A percentile compares a stretch with the other conserved stretches of the same genome.
Conservation (phyloP, 2,888 invertebrate species). For the Dryobota labecula region DNA sequence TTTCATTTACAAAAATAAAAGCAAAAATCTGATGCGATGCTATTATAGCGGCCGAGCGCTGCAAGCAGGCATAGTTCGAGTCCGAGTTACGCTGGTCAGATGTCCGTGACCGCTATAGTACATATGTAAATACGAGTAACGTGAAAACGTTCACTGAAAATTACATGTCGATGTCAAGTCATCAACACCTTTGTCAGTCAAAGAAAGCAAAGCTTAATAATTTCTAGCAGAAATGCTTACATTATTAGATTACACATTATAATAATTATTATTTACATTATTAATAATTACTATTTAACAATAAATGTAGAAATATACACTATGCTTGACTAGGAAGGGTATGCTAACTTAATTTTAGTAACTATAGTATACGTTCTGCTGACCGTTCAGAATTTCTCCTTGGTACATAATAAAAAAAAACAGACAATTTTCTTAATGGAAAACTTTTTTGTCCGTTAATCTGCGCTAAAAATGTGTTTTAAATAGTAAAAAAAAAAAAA, state of each 20-base stretch:
- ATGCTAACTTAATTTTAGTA: constrained; percentile 51
- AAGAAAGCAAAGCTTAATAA: neutral
- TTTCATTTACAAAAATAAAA: no score
- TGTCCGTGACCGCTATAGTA: no score
- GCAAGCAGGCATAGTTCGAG: no score
- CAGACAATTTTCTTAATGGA: neutral
- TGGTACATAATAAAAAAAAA: constrained; percentile 21
- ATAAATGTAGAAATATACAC: constrained; percentile 64
- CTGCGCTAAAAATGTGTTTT: neutral
- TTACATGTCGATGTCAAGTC: neutral
- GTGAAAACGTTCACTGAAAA: no score
- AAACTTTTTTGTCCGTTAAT: neutral
- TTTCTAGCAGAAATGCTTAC: neutral
- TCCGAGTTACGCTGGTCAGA: no score
- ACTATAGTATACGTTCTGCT: constrained; percentile 57
- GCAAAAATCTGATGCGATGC: no score
- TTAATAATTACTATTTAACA: constrained; percentile 59
- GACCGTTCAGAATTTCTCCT: constrained; percentile 5
- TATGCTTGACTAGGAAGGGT: constrained; percentile 63
- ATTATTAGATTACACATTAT: constrained; percentile 51
- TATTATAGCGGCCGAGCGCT: no score
- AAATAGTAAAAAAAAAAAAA: neutral
- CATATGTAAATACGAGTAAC: no score
- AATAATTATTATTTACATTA: constrained; percentile 54
- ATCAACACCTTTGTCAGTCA: neutral